A percentile compares a stretch with the other conserved stretches of the same genome.
Evolutionary conservation across 2,888 invertebrate genomes (phyloP).

Genomic region (Agrochola lota): DNA sequence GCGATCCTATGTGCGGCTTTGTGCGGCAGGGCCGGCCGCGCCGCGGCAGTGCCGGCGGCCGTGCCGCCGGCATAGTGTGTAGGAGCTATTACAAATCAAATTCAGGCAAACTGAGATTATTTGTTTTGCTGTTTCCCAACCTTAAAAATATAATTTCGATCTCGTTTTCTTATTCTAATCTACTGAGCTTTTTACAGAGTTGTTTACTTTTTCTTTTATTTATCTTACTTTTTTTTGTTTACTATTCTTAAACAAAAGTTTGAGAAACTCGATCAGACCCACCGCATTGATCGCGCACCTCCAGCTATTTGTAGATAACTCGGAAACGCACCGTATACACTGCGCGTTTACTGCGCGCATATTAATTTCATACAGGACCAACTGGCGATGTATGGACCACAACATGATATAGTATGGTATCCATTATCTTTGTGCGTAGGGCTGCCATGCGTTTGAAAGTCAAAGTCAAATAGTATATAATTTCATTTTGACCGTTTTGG

Average conservation of each 20-base stretch:
- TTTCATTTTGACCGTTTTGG: no score
- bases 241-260: slow-evolving; percentile 31
- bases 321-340: slow-evolving; percentile 61
- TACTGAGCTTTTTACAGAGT: neutral
- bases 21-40: no score
- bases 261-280: slow-evolving; percentile 66
- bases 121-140: neutral
- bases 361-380: slow-evolving; percentile 12
- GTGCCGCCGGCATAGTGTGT: no score
- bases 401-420: slow-evolving; percentile 39
- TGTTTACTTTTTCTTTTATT: neutral
- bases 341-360: slow-evolving; percentile 39
- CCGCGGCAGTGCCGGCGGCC: no score
- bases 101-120: neutral
- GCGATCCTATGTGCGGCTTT: no score
- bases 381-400: slow-evolving; percentile 50
- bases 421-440: slow-evolving; percentile 38
- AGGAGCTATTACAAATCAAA: no score
- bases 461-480: no score
- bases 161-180: neutral
- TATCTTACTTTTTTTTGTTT: neutral
- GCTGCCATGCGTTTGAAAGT: slow-evolving; percentile 14
- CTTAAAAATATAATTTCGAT: neutral
- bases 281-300: slow-evolving; percentile 69
- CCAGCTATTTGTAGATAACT: slow-evolving; percentile 65